Evolutionary conservation across 2,888 invertebrate species (phyloP), one percentile per base, ranked within the genome.

Genomic region (Hermodice carunculata): DNA sequence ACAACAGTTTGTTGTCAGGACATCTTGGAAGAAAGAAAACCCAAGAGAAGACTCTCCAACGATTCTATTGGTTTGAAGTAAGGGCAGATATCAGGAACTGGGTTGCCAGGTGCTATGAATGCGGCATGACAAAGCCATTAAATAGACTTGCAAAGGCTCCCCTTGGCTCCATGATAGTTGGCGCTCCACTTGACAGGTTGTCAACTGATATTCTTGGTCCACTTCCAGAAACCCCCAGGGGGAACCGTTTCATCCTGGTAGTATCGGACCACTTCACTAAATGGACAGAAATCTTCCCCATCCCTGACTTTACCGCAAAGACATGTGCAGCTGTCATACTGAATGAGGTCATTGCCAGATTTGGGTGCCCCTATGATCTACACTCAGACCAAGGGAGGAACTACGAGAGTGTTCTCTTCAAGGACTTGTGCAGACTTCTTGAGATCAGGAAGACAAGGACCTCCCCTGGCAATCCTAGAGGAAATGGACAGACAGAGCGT

Each of bases 341-440:
- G 14, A 26, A 29, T 8, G 44, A 26, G 3, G n/a, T 44, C 6
- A n/a, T 57, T 24, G 3, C 14, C 29, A 8, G 57, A 44, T 24
- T 57, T 26, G 57, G 57, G 2, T n/a, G 43, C 6, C 57, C 57
- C 5, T 4, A 4, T 11, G 14, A 57, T n/a, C n/a, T 57, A 22
- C 57, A 24, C n/a, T 44, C 57, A 17, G 57, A 57, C 44, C 43
- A 57, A 29, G 57, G 57, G 5, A 4, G 40, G n/a, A 29, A 57
- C 29, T 57, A 44, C 22, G 40, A 19, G 4, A 29, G 29, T 19
- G 3, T 14, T 5, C 22, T 57, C 6, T 19, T 57, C 4, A 2
- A 4, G 11, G 44, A 57, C 14, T 3, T 57, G n/a, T 28, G 57
- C 44, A 11, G 22, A 2, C 29, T 57, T 6, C 6, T 57, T 8